Evolutionary conservation across 2,797 vertebrate genomes (phyloP).

Genomic region (Adrianichthys oophorus): DNA sequence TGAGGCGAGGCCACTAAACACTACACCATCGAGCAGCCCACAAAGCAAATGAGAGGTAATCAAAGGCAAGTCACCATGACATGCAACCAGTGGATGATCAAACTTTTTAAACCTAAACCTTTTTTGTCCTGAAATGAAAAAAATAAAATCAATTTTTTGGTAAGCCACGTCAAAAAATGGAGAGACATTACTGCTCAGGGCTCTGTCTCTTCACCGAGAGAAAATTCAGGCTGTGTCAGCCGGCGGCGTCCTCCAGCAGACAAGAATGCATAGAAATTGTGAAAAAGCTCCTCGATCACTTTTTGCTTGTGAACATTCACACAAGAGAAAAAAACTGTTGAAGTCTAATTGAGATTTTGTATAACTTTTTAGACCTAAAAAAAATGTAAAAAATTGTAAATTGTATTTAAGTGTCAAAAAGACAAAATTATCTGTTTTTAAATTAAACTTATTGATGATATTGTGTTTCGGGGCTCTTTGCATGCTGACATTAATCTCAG

Average conservation of each 20-base stretch:
- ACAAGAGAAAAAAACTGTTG: constrained; percentile 72
- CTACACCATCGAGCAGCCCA: too few relatives aligned
- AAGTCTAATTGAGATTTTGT: constrained; percentile 70
- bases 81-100: constrained; percentile 14
- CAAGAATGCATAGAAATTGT: constrained; percentile 77
- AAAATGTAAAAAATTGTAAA: too few relatives aligned
- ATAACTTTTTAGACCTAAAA: constrained; percentile 42
- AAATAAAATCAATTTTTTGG: constrained; percentile 33
- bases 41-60: constrained; percentile 9
- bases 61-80: constrained; percentile 17
- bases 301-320: constrained; percentile 66
- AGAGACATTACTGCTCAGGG: constrained; percentile 42
- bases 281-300: constrained; percentile 67
- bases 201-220: constrained; percentile 70
- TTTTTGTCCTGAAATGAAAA: constrained; percentile 39
- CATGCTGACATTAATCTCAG: too few relatives aligned
- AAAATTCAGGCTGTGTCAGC: constrained; percentile 75
- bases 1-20: too few relatives aligned
- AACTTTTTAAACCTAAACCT: constrained; percentile 30
- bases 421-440: neutral
- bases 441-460: too few relatives aligned
- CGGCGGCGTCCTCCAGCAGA: constrained; percentile 70
- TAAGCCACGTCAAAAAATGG: constrained; percentile 31
- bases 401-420: constrained; percentile 23
- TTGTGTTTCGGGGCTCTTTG: too few relatives aligned